Base-by-base conservation (phyloP, 2,797 vertebrate species). In the Hemitrygon akajei region DNA sequence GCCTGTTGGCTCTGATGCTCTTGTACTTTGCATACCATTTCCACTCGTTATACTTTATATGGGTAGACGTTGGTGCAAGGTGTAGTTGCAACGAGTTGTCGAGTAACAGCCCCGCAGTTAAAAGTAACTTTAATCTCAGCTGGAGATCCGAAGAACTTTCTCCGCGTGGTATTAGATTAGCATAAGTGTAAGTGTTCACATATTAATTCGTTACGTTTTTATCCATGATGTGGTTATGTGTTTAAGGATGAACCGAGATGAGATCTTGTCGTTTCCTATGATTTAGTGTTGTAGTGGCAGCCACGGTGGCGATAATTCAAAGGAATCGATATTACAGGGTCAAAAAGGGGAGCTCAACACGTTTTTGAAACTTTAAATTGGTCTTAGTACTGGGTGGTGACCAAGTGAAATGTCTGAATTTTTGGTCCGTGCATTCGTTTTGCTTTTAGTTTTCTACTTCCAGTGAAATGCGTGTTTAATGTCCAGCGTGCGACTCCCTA, bases 1-100 rank as follows among this genome's bases (percentile, higher is more conserved):
- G 91, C 71, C 40, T 73, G 89, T 75, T 92, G 91, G 91, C 25
- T 47, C 63, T 7, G 86, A 89, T 89, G 60, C 86, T 66, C 86
- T 37, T 37, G 7, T 22, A 89, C n/a, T 89, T 47, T 58, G 30
- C 91, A 93, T 58, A 30, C 91, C 91, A n/a, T 58, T 75, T 47
- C 71, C 73, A 56, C 66, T 25, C 66, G 22, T 40, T 40, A 73
- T 93, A 93, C 91, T 93, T 93, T 93, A 93, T 93, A 93, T 47
- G 91, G 91, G 3, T 12, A 75, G 91, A 14, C 69, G 73, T 69
- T 89, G 86, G 86, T 10, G 40, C 34, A 75, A 92, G 71, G 91
- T 73, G 82, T 86, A 60, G 27, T 60, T n/a, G 7, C n/a, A 22
- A 18, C n/a, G 60, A 37, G 63, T 37, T 89, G 16, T 89, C 18